Percentiles rank a stretch among this genome's conserved stretches.
Evolutionary conservation across 2,113 vertebrate species (phyloP).

Genomic region (Notothenia coriiceps): DNA sequence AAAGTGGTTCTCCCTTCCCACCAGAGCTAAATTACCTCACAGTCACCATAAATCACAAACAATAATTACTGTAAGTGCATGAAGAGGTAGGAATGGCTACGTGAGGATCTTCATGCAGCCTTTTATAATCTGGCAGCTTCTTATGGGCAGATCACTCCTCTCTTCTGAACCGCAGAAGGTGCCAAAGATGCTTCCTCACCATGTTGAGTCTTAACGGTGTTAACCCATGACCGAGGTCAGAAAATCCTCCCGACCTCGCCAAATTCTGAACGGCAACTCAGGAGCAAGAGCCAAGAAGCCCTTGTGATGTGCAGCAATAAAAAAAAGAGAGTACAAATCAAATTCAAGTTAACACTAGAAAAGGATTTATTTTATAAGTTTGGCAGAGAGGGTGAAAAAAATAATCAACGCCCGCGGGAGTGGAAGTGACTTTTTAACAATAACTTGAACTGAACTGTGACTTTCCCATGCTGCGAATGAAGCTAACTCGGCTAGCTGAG

Average conservation of each 20-base stretch:
- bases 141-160: conserved; percentile 41
- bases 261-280: conserved; percentile 36
- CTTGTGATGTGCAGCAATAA: conserved; percentile 62
- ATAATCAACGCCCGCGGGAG: conserved; percentile 14
- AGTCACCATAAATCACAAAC: conserved; percentile 41
- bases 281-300: conserved; percentile 55
- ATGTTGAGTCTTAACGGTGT: conserved; percentile 60
- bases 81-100: conserved; percentile 47
- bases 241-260: conserved; percentile 53
- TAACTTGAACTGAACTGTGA: conserved; percentile 54
- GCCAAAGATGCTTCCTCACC: conserved; percentile 56
- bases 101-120: conserved; percentile 71
- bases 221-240: conserved; percentile 54
- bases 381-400: conserved; percentile 24
- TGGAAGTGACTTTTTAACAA: conserved; percentile 54
- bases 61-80: conserved; percentile 21
- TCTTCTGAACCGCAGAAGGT: conserved; percentile 44
- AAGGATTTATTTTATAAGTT: conserved; percentile 43
- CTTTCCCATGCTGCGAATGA: conserved; percentile 46
- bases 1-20: background rate
- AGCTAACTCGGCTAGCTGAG: conserved; percentile 46
- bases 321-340: conserved; percentile 41
- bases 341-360: conserved; percentile 41
- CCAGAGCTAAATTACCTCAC: conserved; percentile 15
- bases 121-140: conserved; percentile 54